A percentile compares a stretch with the other conserved stretches of the same genome.
Evolutionary conservation across 1,140 invertebrate genomes (phyloP).

Genomic region (Drosophila pandora): DNA sequence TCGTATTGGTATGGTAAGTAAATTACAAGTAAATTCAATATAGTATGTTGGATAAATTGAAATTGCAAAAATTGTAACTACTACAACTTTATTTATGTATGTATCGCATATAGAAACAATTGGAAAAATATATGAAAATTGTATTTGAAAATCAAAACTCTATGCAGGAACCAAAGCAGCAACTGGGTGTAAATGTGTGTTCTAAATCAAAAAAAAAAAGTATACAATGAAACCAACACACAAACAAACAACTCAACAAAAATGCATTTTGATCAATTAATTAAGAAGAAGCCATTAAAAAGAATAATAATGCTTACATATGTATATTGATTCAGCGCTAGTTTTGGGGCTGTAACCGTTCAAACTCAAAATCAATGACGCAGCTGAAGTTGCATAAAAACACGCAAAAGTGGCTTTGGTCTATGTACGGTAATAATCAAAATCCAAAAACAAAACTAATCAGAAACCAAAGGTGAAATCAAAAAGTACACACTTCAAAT

Average conservation of each 20-base stretch:
- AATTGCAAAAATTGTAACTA: slow-evolving; percentile 77
- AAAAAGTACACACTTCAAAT: slow-evolving; percentile 39
- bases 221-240: slow-evolving; percentile 59
- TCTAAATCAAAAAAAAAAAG: slow-evolving; percentile 55
- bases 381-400: slow-evolving; percentile 82
- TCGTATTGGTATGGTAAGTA: slow-evolving; percentile 59
- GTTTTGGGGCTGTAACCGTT: slow-evolving; percentile 57
- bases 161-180: slow-evolving; percentile 63
- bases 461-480: slow-evolving; percentile 20
- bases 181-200: slow-evolving; percentile 62
- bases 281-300: slow-evolving; percentile 53
- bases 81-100: slow-evolving; percentile 70
- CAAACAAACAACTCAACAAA: slow-evolving; percentile 69
- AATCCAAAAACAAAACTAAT: slow-evolving; percentile 36
- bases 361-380: slow-evolving; percentile 65
- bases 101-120: slow-evolving; percentile 60
- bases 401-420: slow-evolving; percentile 48
- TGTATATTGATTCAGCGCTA: slow-evolving; percentile 44
- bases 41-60: slow-evolving; percentile 71
- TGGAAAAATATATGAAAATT: slow-evolving; percentile 29
- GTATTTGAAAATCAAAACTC: slow-evolving; percentile 34
- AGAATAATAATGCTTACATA: slow-evolving; percentile 34
- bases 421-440: slow-evolving; percentile 49
- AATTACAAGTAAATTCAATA: slow-evolving; percentile 76
- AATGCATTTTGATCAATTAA: slow-evolving; percentile 46